phyloP scores from a whole-genome alignment of 1,140 invertebrate species.

The Pseudomyrmex concolor region DNA sequence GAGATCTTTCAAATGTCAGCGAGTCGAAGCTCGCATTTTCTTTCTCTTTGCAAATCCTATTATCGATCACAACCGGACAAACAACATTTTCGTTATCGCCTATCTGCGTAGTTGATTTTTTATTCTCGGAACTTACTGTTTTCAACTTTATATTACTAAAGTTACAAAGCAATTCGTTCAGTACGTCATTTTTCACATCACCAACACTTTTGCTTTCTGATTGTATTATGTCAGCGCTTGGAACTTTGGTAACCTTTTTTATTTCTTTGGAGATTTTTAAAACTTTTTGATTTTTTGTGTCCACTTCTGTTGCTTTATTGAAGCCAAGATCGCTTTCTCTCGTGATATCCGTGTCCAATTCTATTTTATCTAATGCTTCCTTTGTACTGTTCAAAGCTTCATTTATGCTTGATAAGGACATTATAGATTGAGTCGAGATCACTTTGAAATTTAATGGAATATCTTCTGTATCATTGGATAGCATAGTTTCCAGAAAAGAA shows the following conservation, averaged over 20 bases:
- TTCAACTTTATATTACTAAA: constrained; percentile 81
- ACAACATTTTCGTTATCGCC: constrained; percentile 1
- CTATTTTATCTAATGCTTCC: neutral
- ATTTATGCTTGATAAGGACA: neutral
- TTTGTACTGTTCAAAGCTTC: neutral
- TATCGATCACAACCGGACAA: constrained; percentile 11
- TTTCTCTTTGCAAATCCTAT: neutral
- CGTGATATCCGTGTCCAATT: constrained; percentile 8
- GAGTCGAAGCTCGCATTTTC: neutral
- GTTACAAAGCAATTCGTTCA: constrained; percentile 81
- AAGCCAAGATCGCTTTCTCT: neutral
- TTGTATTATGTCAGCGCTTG: neutral
- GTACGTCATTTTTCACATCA: constrained; percentile 77
- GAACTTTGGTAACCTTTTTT: neutral
- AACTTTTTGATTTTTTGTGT: neutral
- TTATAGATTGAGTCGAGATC: constrained; percentile 69
- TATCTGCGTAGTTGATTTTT: neutral
- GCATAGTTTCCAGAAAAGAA: constrained; percentile 79
- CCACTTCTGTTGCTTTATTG: constrained; percentile 3
- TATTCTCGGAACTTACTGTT: constrained; percentile 34
- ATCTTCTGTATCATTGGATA: constrained; percentile 65
- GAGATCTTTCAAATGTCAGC: neutral
- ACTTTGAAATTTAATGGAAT: constrained; percentile 57
- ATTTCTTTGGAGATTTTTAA: neutral
- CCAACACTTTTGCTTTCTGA: constrained; percentile 63